Base-by-base conservation (phyloP, 2,888 invertebrate species). In the Protodeltote pygarga region DNA sequence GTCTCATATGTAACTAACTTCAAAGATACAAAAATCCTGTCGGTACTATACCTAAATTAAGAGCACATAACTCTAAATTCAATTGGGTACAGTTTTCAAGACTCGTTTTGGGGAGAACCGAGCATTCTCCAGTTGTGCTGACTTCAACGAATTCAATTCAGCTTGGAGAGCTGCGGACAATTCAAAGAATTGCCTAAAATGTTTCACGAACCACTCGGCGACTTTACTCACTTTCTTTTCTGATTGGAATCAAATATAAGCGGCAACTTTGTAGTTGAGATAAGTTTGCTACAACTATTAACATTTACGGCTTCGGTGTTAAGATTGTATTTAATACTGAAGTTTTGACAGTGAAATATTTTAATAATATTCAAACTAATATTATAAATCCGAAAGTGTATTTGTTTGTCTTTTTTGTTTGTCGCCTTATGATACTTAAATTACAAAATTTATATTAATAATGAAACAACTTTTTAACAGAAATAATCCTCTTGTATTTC, bases 111-210 rank as follows among this genome's bases (percentile, higher is more conserved):
- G 38, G 27, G 38, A 33, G 47, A 60, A 60, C 46, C 35, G 33
- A 61, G 52, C 42, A 44, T 64, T 49, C 39, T 65, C 15, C 27
- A 65, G 35, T 17, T 25, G 34, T 25, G 42, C 51, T 50, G 48
- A 11, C 24, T 55, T 40, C 35, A 37, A 46, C 45, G 41, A 50
- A 66, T 66, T 60, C 51, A 49, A 55, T 73, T 62, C 60, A 42
- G 47, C 42, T 55, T 58, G 29, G 24, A 50, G 39, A 48, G 42
- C 35, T 33, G 31, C 14, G 41, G 35, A 55, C 57, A 58, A 59
- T 72, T 46, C 33, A 34, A 45, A 50, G 39, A 47, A 64, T 49
- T 44, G 41, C 27, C 33, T 47, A 41, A 52, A 55, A 40, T 34
- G 37, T 48, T 58, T 34, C 17, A 21, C 11, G 23, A 40, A 20